phyloP scores from a whole-genome alignment of 2,113 vertebrate genomes.

The Hippocampus zosterae region DNA sequence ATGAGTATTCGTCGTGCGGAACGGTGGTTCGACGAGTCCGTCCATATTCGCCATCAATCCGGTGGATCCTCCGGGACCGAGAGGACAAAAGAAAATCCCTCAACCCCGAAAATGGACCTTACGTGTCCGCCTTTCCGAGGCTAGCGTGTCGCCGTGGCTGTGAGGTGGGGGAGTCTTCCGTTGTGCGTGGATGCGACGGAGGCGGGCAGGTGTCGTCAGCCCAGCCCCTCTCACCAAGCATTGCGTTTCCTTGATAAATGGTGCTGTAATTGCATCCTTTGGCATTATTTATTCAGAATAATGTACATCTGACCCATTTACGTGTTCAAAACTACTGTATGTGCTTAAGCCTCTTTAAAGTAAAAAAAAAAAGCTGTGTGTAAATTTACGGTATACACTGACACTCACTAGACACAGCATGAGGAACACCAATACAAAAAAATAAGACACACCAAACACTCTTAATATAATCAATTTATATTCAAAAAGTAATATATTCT shows the following conservation, averaged over 20 bases:
- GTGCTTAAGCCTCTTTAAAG: neutral
- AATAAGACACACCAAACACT: neutral
- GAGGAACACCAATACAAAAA: too few relatives aligned
- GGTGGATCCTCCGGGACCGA: conserved; percentile 15
- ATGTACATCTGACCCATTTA: neutral
- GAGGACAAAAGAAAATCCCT: conserved; percentile 34
- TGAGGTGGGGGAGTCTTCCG: conserved; percentile 41
- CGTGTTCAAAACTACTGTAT: neutral
- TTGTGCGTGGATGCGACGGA: conserved; percentile 47
- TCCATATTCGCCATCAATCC: conserved; percentile 57
- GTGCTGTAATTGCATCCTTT: neutral
- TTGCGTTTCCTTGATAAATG: neutral
- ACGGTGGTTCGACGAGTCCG: neutral
- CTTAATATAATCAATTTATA: neutral
- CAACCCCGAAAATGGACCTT: conserved; percentile 7
- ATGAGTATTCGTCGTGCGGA: neutral
- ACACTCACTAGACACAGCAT: neutral
- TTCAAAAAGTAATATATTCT: neutral
- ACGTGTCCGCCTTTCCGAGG: neutral
- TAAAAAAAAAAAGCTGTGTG: too few relatives aligned
- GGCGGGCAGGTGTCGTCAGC: conserved; percentile 62
- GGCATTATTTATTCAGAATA: neutral
- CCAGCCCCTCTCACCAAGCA: conserved; percentile 38
- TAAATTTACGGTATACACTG: neutral
- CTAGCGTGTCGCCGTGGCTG: conserved; percentile 1